Base-by-base conservation (phyloP, 1,140 invertebrate species). In the Heliconius congener region DNA sequence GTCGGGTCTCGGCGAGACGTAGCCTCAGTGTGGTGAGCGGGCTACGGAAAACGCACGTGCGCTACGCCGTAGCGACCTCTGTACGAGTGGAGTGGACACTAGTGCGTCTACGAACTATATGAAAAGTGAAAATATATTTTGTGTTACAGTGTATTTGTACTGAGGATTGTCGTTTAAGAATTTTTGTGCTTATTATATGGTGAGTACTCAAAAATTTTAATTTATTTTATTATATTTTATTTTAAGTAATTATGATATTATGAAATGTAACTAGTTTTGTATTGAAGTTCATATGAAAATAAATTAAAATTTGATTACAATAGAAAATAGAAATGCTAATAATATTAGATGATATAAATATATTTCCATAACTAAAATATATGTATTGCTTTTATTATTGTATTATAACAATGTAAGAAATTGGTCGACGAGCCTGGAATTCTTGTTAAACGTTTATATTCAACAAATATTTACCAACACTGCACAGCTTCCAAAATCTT, bases 31-130 rank as follows among this genome's bases (percentile, higher is more conserved):
- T 88, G 82, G 78, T 81, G 82, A 86, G 80, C 82, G 70, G 74
- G 85, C 89, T 91, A 90, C 90, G 89, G 81, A 82, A 72, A 77
- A 78, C 85, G 88, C 88, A 89, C 90, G 91, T 89, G 81, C 46
- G 74, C 87, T 88, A 89, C 88, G 86, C 74, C 84, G 88, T 87
- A 90, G 88, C 87, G 79, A 76, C 80, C 84, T 82, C 75, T 76
- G 74, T 79, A 71, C 55, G 81, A 82, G 74, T 79, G 79, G 73
- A 80, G 74, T 79, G 79, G 79, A 74, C 76, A 74, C 71, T 82
- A 82, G 71, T 82, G 81, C 55, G 74, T 66, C 74, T 75, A 81
- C 76, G 30, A 75, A 78, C 80, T 81, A 81, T 18, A 74, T 52
- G 71, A 27, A 23, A 75, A 83, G 87, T 87, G 84, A 83, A 78